Evolutionary conservation across 2,888 invertebrate genomes (phyloP), one percentile per base, ranked within the genome.

Genomic region (Oscheius myriophilus): DNA sequence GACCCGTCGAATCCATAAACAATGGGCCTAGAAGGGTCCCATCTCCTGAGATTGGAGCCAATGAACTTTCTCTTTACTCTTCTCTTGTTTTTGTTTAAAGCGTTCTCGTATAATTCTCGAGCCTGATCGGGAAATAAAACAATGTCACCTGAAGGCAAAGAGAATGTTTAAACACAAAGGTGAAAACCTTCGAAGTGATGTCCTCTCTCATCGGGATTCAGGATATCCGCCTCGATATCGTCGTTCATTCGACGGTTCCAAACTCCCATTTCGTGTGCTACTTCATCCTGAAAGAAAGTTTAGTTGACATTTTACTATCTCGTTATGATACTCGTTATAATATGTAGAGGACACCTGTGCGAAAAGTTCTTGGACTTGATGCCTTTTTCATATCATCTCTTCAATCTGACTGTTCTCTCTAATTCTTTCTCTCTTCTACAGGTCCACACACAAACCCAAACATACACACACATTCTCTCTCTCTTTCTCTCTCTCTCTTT

Each of bases 1-100:
- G 84, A 84, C 49, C 86, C 86, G 65, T 87, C 86, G 59, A 86
- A 86, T 21, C 80, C 78, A 75, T 83, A 86, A 65, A 84, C 68
- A 49, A 86, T 86, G 6, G 86, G 83, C 61, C 79, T 69, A 18
- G 62, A 63, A 0, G 83, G 70, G 62, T 86, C 83, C 86, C 86
- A 86, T 46, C 86, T 71, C n/a, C 86, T 68, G 45, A 82, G 76
- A 46, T 69, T 74, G 4, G 83, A 84, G 16, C 84, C 85, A 63
- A 86, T 87, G 57, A 86, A 86, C 70, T 86, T 86, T 21, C 86
- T 53, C 33, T 78, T 78, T 4, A 75, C 75, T 26, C 78, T 53
- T 7, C 69, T 45, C 39, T 57, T 55, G 45, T 75, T 78, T 33
- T 73, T 69, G 21, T 80, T 74, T 23, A 79, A 42, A 0, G 80